Base-by-base conservation (phyloP, 2,113 vertebrate genomes). In the Cyrtonyx montezumae region DNA sequence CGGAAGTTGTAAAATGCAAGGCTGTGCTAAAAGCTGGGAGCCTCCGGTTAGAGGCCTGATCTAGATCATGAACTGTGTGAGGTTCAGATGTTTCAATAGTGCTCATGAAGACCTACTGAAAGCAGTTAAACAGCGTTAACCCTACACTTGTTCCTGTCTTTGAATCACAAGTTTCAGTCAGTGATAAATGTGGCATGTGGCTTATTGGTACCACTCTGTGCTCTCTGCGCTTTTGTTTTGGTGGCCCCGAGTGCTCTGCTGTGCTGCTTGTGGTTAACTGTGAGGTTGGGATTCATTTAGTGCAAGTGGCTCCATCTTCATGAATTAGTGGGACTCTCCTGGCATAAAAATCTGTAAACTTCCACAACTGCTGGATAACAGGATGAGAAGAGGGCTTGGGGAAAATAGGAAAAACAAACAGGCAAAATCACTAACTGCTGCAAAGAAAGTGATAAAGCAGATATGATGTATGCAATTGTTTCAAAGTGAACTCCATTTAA, bases 351-450 rank as follows among this genome's bases (percentile, higher is more conserved):
- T 20, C 62, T 15, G 37, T 69, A 58, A 15, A 32, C 42, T 83
- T 77, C 59, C 68, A 78, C 65, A 70, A 0, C 34, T 61, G 12
- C 79, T 61, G 71, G 46, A 28, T 79, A 79, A 95, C 75, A 80
- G 79, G 85, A 90, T 88, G n/a, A 84, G 68, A 74, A 68, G 53
- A 40, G n/a, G 11, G 20, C 95, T 94, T 88, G 32, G 49, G 89
- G 71, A 83, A 87, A 94, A 91, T 6, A 69, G 0, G 1, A 77
- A 84, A 91, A 94, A 61, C 20, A 42, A 61, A 76, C 62, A 49
- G 46, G 49, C 13, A 30, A 74, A 91, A 74, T 55, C 89, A 32
- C 30, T 43, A 28, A 26, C 58, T 40, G 71, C 45, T 82, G 21
- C 42, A 56, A 53, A 79, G 67, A 82, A 86, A 70, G 79, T 20